Percentiles rank a stretch among this genome's conserved stretches.
Conservation (phyloP, 2,797 vertebrate species). For the Coluber constrictor region DNA sequence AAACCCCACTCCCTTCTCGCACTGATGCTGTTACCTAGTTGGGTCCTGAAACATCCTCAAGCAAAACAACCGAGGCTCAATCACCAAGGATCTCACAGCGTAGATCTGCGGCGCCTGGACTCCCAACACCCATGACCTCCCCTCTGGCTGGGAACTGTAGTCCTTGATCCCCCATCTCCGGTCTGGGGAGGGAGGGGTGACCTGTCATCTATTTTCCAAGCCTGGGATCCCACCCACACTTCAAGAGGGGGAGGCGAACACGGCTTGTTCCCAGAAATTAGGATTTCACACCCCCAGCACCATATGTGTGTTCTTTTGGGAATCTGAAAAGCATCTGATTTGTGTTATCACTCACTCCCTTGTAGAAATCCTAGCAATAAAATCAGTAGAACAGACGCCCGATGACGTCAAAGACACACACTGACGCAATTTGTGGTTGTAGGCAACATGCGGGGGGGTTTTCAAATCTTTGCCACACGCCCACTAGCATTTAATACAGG, state of each 20-base stretch:
- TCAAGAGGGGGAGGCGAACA: background rate
- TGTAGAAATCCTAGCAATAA: too few species aligned
- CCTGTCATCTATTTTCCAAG: background rate
- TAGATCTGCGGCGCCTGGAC: background rate
- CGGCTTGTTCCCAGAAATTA: background rate
- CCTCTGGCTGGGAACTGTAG: background rate
- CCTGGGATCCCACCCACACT: background rate
- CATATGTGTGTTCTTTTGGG: background rate
- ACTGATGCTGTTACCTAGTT: background rate
- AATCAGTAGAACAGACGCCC: background rate
- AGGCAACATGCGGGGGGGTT: background rate
- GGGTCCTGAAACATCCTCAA: background rate
- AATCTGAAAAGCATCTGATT: background rate
- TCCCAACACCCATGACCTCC: background rate
- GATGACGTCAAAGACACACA: background rate
- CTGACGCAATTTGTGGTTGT: background rate
- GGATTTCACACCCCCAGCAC: too few species aligned
- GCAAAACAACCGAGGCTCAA: background rate
- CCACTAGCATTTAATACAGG: background rate
- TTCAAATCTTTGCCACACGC: background rate
- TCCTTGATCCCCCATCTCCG: background rate
- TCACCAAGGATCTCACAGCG: background rate
- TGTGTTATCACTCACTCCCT: too few species aligned
- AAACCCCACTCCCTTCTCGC: background rate
- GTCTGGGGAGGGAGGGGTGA: background rate